phyloP scores from a whole-genome alignment of 2,797 vertebrate species.

The Nyctalus aviator region DNA sequence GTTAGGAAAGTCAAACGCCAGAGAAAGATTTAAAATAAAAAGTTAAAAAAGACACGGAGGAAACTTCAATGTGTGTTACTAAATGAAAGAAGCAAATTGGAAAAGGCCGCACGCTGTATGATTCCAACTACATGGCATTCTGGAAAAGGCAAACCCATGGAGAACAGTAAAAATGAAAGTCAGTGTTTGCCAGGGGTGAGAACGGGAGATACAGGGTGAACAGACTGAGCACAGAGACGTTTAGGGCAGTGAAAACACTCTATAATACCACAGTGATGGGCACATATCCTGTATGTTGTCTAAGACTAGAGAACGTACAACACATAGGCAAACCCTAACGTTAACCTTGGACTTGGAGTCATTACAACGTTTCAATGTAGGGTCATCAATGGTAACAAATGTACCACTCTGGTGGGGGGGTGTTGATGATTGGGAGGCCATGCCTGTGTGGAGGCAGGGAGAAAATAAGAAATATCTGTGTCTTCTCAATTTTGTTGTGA shows the following conservation, averaged over 20 bases:
- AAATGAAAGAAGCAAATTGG: not conserved
- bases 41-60: not conserved
- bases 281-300: not conserved
- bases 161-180: not conserved
- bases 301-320: not conserved
- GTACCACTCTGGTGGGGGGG: not conserved
- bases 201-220: not conserved
- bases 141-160: constrained; percentile 4
- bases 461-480: not conserved
- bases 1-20: not conserved
- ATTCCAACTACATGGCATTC: not conserved
- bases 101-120: not conserved
- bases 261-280: not conserved
- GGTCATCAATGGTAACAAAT: not conserved
- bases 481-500: not conserved
- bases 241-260: not conserved
- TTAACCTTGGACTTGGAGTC: not conserved
- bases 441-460: not conserved
- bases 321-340: not conserved
- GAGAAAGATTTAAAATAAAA: constrained; percentile 49
- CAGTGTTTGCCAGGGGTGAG: not conserved
- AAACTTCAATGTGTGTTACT: not conserved
- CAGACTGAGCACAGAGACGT: not conserved
- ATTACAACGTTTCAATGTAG: not conserved
- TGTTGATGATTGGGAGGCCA: too few species aligned